Percentiles rank a stretch among this genome's conserved stretches.
Evolutionary conservation across 2,797 vertebrate genomes (phyloP).

Genomic region (Merluccius polli): DNA sequence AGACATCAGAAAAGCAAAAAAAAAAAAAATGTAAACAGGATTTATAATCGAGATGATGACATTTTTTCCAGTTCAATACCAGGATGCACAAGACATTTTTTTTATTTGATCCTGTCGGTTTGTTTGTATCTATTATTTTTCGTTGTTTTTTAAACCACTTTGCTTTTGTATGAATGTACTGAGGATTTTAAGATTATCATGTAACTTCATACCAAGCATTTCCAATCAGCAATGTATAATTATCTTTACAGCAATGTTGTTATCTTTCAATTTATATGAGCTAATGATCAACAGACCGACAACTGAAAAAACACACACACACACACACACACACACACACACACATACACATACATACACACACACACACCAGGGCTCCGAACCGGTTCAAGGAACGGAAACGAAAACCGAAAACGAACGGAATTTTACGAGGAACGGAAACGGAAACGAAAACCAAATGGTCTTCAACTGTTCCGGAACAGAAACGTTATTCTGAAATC

Average conservation of each 20-base stretch:
- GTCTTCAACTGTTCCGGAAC: no score
- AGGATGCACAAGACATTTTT: slow-evolving; percentile 68
- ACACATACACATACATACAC: neutral
- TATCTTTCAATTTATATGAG: slow-evolving; percentile 48
- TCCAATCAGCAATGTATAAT: slow-evolving; percentile 48
- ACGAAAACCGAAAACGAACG: no score
- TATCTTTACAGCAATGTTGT: slow-evolving; percentile 41
- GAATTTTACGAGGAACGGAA: no score
- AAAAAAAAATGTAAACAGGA: slow-evolving; percentile 43
- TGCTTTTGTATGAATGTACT: slow-evolving; percentile 68
- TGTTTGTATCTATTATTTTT: slow-evolving; percentile 56
- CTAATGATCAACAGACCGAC: slow-evolving; percentile 55
- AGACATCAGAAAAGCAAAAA: slow-evolving; percentile 18
- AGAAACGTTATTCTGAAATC: no score
- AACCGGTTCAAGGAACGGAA: no score
- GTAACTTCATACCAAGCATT: slow-evolving; percentile 58
- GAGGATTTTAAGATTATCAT: slow-evolving; percentile 55
- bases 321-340: no score
- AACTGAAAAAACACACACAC: slow-evolving; percentile 42
- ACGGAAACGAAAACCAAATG: no score
- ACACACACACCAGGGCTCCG: slow-evolving; percentile 27
- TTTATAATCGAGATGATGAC: slow-evolving; percentile 53
- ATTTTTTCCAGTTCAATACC: slow-evolving; percentile 59
- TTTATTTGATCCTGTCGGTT: slow-evolving; percentile 57
- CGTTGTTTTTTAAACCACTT: slow-evolving; percentile 64